These are phyloP conservation scores for Holcopasites calliopsidis DNA, from an alignment of 1,140 invertebrate species.

Conservation along the genomic window DNA sequence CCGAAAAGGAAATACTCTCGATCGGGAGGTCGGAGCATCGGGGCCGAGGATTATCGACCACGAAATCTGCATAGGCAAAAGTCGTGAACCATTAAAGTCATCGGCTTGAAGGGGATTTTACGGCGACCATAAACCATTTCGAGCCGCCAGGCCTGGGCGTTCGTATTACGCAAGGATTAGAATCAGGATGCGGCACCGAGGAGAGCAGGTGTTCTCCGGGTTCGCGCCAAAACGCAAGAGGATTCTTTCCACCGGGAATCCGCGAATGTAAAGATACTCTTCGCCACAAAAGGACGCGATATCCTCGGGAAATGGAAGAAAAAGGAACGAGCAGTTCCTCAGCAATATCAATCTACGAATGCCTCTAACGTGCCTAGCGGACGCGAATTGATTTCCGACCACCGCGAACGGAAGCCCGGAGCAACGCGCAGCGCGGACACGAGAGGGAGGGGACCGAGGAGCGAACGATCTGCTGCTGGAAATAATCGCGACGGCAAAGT, in stretches of 20 bases:
- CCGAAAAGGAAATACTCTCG: slow-evolving; percentile 44
- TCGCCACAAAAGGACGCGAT: too few relatives aligned
- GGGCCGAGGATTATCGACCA: slow-evolving; percentile 71
- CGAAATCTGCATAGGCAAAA: slow-evolving; percentile 76
- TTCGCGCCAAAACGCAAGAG: slow-evolving; percentile 7
- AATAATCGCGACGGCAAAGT: slow-evolving; percentile 53
- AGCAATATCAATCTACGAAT: too few relatives aligned
- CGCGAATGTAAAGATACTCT: neutral
- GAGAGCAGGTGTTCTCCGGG: slow-evolving; percentile 40
- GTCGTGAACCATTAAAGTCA: slow-evolving; percentile 75
- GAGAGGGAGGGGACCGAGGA: too few relatives aligned
- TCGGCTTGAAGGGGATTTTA: slow-evolving; percentile 69
- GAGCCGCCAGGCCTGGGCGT: neutral
- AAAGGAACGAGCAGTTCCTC: too few relatives aligned
- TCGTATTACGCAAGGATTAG: slow-evolving; percentile 57
- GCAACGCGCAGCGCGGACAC: neutral
- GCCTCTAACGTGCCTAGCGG: too few relatives aligned
- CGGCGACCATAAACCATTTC: slow-evolving; percentile 62
- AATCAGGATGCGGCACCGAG: slow-evolving; percentile 24
- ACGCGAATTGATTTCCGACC: neutral
- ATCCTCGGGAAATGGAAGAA: too few relatives aligned
- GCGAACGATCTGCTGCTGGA: too few relatives aligned
- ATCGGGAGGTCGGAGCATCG: slow-evolving; percentile 61
- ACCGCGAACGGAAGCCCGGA: neutral
- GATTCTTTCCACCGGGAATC: neutral